Base-by-base conservation (phyloP, 2,797 vertebrate species). In the Cyclopterus lumpus region DNA sequence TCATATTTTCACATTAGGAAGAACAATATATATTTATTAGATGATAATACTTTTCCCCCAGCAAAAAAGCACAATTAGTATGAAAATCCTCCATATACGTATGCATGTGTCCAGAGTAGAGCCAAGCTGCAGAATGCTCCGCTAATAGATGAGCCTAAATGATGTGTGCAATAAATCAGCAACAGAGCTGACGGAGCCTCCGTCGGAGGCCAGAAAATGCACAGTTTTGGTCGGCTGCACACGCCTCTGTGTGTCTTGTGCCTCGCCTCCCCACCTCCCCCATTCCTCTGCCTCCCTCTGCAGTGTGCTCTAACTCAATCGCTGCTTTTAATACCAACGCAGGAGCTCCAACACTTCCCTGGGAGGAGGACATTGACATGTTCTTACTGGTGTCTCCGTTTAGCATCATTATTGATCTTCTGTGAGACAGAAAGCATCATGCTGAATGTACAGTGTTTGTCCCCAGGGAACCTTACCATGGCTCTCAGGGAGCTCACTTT, bases 281-380 rank as follows among this genome's bases (percentile, higher is more conserved):
- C 44, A 12, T 66, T 38, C 54, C 51, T 40, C 57, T 55, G 28
- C 55, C 64, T 79, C 74, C 59, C 73, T 70, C 76, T 70, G 75
- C 54, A 57, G 59, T 0, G 24, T 51, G 20, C 53, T 69, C 79
- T 64, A 68, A 72, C 78, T 88, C 79, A 77, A 85, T 87, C 70
- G 61, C 4, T 24, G 75, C 74, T 81, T 86, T 88, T 86, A 84
- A 81, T 84, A 55, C 75, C 63, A 58, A 4, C n/a, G 64, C 58
- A 46, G 77, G 49, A 77, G 85, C 68, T 84, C 62, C 51, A 59
- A 64, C 54, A 79, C 48, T 70, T 73, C 60, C 65, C 22, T 14
- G 9, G 55, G 63, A 79, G 55, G 63, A 79, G 67, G 78, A 65
- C 62, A 38, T 60, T 57, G 24, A 71, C 60, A 76, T 66, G 30